Evolutionary conservation across 2,797 vertebrate species (phyloP), one percentile per base, ranked within the genome.

Genomic region (Morus bassanus): DNA sequence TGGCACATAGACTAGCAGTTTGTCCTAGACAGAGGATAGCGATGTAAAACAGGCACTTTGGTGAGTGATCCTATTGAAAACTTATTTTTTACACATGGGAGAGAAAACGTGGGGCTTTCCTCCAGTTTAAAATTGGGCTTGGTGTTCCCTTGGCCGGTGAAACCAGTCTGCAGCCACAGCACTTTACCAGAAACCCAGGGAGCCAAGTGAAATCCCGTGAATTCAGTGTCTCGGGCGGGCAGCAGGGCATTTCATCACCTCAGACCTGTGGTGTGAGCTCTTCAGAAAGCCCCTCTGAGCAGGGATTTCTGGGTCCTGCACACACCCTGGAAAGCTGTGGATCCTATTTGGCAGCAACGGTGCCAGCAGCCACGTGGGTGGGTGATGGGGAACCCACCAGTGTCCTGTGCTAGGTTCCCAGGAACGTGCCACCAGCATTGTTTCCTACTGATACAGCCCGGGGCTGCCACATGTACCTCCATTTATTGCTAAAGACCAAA

Each of bases 141-240:
- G 59, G 43, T 69, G 48, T 53, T 90, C 54, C 31, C 67, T 51
- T 22, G 75, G 50, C 31, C 2, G 7, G 30, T 61, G 59, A 61
- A 70, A 64, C 13, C 28, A 25, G 11, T 5, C 48, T 80, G 81
- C 21, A 79, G 74, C 35, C 50, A 23, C 21, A 51, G 83, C 46
- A 13, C 37, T 85, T 60, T 22, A 28, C 3, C 37, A 63, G 81
- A 68, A 83, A 27, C 18, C 27, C 0, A 0, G 22, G 39, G 18
- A 75, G 64, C 73, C 2, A n/a, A 74, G 45, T 0, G 0, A n/a
- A 74, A 50, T 18, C 24, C 73, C 0, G 0, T 11, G 60, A 43
- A 43, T 80, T 48, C 56, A 23, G 82, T 1, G 7, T 48, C 74
- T 33, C 0, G 0, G 0, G 9, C 7, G 41, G 13, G 7, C 3